Base-by-base conservation (phyloP, 2,797 vertebrate genomes). In the Apogon talboti region DNA sequence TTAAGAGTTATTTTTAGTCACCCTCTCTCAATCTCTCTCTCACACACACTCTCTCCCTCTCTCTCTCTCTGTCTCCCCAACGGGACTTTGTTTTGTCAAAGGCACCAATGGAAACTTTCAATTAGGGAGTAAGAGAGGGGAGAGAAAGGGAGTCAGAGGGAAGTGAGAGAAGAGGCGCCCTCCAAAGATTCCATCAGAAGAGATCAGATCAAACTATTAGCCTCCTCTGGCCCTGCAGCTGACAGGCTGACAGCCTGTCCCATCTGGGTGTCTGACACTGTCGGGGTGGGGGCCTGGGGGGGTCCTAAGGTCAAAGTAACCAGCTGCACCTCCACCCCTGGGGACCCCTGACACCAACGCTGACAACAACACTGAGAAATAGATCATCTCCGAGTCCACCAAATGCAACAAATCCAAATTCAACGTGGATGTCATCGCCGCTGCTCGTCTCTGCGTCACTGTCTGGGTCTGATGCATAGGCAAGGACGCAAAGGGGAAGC, bases 1-100 rank as follows among this genome's bases (percentile, higher is more conserved):
- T 89, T 84, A 71, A 73, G 74, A 85, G 89, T 88, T 95, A 94
- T 93, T 93, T 94, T 92, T 93, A 93, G 92, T 83, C 66, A 84
- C 76, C 21, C 84, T 78, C 80, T 82, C 71, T 78, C 85, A 73
- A 66, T 73, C 86, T 79, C 84, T 71, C 14, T 8, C 64, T 18
- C 77, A 53, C 69, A 50, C 58, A 53, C 69, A 50, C 58, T 41
- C 65, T 54, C 53, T 33, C 13, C 37, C 40, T 28, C 50, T 18
- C 62, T 47, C 61, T 62, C 51, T 60, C 67, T 55, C 78, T 64
- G 61, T 76, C 73, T 80, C 67, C 87, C 82, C 84, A 79, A 79
- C 46, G 79, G 83, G 86, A 89, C 81, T 83, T 79, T 79, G 87
- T 89, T 91, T 91, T 88, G 87, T 93, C 81, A 87, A 83, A 88